These are phyloP conservation scores for Psittacara wagleri DNA, from an alignment of 2,113 vertebrate genomes.

Conservation along the genomic window DNA sequence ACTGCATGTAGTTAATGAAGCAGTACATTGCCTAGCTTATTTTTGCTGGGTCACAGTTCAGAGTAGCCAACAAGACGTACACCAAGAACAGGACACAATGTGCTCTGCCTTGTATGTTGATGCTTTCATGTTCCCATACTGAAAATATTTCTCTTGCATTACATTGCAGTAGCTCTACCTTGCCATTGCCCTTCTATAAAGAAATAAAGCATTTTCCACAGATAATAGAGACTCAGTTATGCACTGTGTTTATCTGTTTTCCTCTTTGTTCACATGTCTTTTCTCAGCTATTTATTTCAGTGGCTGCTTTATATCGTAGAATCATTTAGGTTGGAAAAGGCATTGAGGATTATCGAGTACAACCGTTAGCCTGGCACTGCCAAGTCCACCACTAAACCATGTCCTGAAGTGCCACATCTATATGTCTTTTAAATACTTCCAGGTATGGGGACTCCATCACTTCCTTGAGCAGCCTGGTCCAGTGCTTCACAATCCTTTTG, in stretches of 20 bases:
- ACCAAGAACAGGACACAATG: slow-evolving; percentile 36
- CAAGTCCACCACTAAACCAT: neutral
- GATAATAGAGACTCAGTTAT: neutral
- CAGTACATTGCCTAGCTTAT: neutral
- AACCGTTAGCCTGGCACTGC: neutral
- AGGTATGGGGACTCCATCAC: neutral
- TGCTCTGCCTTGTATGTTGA: slow-evolving; percentile 38
- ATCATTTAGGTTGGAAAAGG: neutral
- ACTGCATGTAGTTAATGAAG: neutral
- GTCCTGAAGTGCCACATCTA: neutral
- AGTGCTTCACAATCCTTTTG: neutral
- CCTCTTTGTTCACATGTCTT: neutral
- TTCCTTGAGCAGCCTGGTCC: neutral
- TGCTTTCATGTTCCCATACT: neutral
- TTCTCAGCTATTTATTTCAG: neutral
- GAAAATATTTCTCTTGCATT: slow-evolving; percentile 1
- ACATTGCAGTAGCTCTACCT: neutral
- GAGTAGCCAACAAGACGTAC: neutral
- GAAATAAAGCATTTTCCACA: neutral
- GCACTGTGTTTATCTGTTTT: neutral
- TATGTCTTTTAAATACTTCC: neutral
- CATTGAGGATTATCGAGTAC: neutral
- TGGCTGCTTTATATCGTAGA: neutral
- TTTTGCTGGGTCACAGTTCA: slow-evolving; percentile 23
- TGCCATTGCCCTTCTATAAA: slow-evolving; percentile 8